phyloP scores from a whole-genome alignment of 2,113 vertebrate species.

The Saccopteryx leptura region DNA sequence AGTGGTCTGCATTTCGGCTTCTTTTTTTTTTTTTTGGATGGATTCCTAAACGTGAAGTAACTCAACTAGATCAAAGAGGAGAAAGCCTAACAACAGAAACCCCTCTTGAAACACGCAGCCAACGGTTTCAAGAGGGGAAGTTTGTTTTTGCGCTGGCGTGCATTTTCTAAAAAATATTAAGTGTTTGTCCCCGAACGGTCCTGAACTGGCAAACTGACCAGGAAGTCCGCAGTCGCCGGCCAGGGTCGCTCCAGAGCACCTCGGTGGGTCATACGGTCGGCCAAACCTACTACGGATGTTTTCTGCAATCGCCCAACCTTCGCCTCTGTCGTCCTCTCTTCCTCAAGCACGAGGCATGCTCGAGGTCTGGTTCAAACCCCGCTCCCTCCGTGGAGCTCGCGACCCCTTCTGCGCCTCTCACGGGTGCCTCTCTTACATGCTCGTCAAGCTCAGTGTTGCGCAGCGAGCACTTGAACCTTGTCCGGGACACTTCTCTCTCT shows the following conservation, averaged over 20 bases:
- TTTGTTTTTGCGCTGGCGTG: background rate
- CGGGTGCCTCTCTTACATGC: background rate
- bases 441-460: background rate
- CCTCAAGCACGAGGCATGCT: too few species aligned
- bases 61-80: background rate
- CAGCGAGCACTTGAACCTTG: too few species aligned
- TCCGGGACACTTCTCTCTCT: background rate
- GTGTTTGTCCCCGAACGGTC: background rate
- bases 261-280: background rate
- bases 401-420: background rate
- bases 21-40: background rate
- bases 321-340: background rate
- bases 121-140: background rate
- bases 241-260: background rate
- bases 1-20: background rate
- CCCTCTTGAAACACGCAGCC: background rate
- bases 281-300: background rate
- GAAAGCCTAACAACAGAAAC: background rate
- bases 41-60: background rate
- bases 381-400: rapidly evolving
- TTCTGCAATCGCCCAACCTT: background rate
- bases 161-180: background rate
- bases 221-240: background rate
- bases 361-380: constrained; percentile 42
- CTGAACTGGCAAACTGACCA: background rate